Evolutionary conservation across 2,888 invertebrate species (phyloP).

Genomic region (Agrochola macilenta): DNA sequence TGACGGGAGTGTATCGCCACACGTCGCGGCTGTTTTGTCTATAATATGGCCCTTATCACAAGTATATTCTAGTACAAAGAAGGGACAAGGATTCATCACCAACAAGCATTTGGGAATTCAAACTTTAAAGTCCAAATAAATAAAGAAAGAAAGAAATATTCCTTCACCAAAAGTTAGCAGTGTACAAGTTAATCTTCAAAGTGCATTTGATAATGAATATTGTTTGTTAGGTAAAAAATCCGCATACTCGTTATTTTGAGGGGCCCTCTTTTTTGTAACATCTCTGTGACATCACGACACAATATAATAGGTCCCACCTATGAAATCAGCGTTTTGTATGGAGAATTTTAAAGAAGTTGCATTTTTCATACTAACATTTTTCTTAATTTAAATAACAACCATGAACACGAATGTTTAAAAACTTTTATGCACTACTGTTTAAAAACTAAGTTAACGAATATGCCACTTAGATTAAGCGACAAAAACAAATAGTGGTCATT

Average conservation of each 20-base stretch:
- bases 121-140: not conserved
- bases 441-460: no score
- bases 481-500: no score
- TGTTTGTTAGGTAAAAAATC: no score
- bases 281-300: not conserved
- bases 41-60: not conserved
- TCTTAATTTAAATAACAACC: no score
- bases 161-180: not conserved
- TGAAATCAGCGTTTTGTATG: no score
- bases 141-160: not conserved
- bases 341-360: no score
- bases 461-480: no score
- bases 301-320: no score
- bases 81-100: no score
- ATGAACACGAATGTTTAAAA: no score
- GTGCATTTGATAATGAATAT: not conserved
- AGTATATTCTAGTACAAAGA: not conserved
- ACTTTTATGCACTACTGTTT: no score
- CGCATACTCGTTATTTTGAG: not conserved
- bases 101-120: not conserved
- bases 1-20: not conserved
- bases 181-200: not conserved
- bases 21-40: not conserved
- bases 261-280: not conserved
- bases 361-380: no score